A percentile compares a stretch with the other conserved stretches of the same genome.
Conservation (phyloP, 2,888 invertebrate species). For the Agonum fuliginosum region DNA sequence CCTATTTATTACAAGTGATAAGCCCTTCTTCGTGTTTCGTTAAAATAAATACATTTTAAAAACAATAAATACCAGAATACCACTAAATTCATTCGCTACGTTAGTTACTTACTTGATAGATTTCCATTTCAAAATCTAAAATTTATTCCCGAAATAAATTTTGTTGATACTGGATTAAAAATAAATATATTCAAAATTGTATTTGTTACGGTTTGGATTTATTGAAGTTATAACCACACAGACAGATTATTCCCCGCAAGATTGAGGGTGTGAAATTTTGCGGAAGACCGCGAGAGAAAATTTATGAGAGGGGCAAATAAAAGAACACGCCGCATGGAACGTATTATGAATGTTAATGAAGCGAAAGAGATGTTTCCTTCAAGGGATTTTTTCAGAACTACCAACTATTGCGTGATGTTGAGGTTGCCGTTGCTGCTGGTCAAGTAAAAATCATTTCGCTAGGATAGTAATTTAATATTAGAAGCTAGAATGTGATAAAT, state of each 20-base stretch:
- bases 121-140: not conserved
- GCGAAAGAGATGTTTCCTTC: constrained; percentile 33
- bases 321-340: constrained; percentile 43
- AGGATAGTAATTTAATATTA: constrained; percentile 12
- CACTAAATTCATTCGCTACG: too few species aligned
- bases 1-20: too few species aligned
- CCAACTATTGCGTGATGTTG: constrained; percentile 4
- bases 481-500: constrained; percentile 30
- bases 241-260: constrained; percentile 33
- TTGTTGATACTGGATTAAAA: constrained; percentile 12
- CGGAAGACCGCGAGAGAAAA: constrained; percentile 37
- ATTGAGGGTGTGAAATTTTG: constrained; percentile 45
- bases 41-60: too few species aligned
- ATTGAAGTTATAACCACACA: constrained; percentile 24
- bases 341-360: constrained; percentile 45
- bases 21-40: too few species aligned
- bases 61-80: too few species aligned
- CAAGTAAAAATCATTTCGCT: constrained; percentile 30
- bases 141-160: constrained; percentile 9
- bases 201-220: constrained; percentile 23
- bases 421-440: not conserved
- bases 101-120: too few species aligned
- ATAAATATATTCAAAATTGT: constrained; percentile 13
- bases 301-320: constrained; percentile 42
- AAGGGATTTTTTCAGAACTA: not conserved